phyloP scores from a whole-genome alignment of 2,888 invertebrate species.

The Cylindroiulus punctatus region DNA sequence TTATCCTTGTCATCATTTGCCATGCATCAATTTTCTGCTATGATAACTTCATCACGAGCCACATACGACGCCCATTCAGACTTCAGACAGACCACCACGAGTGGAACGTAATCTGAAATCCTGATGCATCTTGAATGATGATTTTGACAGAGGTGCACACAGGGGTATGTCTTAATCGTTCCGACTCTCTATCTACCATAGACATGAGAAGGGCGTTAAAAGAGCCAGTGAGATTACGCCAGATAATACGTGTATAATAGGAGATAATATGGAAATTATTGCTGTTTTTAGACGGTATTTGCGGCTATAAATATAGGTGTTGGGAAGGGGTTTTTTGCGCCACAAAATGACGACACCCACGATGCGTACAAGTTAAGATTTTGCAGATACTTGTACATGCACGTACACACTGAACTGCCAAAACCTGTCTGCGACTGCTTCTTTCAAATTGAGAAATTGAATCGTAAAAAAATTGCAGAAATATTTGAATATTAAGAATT shows the following conservation, averaged over 20 bases:
- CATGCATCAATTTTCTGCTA: not conserved
- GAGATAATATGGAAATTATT: conserved; percentile 49
- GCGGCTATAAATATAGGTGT: conserved; percentile 8
- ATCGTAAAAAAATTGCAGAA: not conserved
- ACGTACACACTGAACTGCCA: not conserved
- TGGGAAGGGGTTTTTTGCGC: not conserved
- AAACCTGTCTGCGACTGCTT: not conserved
- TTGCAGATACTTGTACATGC: not conserved
- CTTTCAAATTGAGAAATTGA: not conserved
- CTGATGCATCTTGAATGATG: conserved; percentile 19
- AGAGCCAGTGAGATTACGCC: conserved; percentile 2
- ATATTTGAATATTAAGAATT: not conserved
- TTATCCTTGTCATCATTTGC: conserved; percentile 34
- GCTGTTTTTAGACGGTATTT: conserved; percentile 39
- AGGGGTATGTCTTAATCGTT: conserved; percentile 38
- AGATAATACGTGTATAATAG: conserved; percentile 39
- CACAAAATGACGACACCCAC: conserved; percentile 29
- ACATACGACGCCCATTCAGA: conserved; percentile 26
- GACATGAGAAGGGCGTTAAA: not conserved
- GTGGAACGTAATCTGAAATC: conserved; percentile 34
- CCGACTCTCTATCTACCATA: not conserved
- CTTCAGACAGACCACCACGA: conserved; percentile 26
- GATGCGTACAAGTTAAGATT: conserved; percentile 13
- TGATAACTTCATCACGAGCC: not conserved
- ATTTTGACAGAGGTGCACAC: conserved; percentile 33